Evolutionary conservation across 2,888 invertebrate genomes (phyloP).

Genomic region (Ceraclea dissimilis): DNA sequence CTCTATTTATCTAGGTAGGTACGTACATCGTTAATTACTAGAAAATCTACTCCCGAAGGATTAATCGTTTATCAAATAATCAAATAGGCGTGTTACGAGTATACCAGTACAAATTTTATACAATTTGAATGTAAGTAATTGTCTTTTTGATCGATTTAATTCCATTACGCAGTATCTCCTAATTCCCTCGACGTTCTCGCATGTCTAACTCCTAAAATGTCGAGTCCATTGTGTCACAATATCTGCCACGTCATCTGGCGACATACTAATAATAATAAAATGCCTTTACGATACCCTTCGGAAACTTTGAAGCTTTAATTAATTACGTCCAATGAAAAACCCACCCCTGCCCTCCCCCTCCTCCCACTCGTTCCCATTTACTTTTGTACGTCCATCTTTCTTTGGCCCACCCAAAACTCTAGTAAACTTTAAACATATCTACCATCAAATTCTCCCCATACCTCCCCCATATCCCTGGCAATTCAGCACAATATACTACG

Average conservation of each 20-base stretch:
- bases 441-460: too few species aligned
- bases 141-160: not conserved
- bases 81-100: too few species aligned
- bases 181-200: not conserved
- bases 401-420: slow-evolving; percentile 15
- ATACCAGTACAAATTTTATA: too few species aligned
- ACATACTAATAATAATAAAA: slow-evolving; percentile 14
- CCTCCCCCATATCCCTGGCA: slow-evolving; percentile 6
- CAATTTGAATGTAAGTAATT: too few species aligned
- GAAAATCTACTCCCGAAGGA: too few species aligned
- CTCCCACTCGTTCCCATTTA: slow-evolving; percentile 8
- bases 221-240: not conserved
- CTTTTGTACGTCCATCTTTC: slow-evolving; percentile 22
- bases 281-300: slow-evolving; percentile 9
- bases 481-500: not conserved
- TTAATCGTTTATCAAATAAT: too few species aligned
- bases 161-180: not conserved
- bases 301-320: slow-evolving; percentile 23
- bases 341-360: slow-evolving; percentile 14
- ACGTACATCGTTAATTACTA: too few species aligned
- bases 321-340: slow-evolving; percentile 22
- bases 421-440: slow-evolving; percentile 3
- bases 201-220: too few species aligned
- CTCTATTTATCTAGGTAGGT: too few species aligned
- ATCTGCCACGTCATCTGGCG: not conserved